Conservation (phyloP, 92 coral and sea anemone species). For the Umimayanthus chanpuru region DNA sequence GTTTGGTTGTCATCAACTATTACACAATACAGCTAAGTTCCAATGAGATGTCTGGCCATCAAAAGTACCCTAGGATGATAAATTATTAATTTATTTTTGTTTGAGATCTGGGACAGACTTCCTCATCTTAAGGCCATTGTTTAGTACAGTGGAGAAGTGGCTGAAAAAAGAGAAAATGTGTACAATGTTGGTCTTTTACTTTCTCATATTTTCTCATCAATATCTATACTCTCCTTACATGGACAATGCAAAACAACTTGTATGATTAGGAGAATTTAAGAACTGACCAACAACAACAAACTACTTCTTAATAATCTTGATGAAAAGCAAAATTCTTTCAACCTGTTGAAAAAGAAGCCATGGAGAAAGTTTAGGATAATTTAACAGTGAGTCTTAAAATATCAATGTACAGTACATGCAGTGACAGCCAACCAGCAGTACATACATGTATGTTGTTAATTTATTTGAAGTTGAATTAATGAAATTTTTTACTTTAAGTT, state of each 20-base stretch:
- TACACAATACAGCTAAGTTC: too few relatives aligned
- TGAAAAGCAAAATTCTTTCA: too few relatives aligned
- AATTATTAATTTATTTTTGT: too few relatives aligned
- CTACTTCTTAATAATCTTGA: neutral
- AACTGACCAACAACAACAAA: constrained; percentile 7
- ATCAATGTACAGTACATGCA: constrained; percentile 3
- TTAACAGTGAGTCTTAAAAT: neutral
- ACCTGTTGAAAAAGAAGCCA: neutral
- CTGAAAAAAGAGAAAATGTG: too few relatives aligned
- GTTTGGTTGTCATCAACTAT: too few relatives aligned
- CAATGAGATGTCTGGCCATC: too few relatives aligned
- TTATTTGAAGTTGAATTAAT: neutral
- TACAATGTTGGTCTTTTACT: too few relatives aligned
- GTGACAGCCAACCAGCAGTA: constrained; percentile 11
- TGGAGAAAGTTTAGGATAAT: neutral
- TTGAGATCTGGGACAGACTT: too few relatives aligned
- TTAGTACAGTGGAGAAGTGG: too few relatives aligned
- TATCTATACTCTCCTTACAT: neutral
- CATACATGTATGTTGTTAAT: neutral
- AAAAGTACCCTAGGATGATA: too few relatives aligned
- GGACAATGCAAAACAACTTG: neutral
- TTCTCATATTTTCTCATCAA: neutral
- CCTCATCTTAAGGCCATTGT: too few relatives aligned
- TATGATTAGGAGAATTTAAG: constrained; percentile 2
- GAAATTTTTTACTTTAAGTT: neutral